Evolutionary conservation across 2,797 vertebrate genomes (phyloP).

Genomic region (Pangasius krempfi): DNA sequence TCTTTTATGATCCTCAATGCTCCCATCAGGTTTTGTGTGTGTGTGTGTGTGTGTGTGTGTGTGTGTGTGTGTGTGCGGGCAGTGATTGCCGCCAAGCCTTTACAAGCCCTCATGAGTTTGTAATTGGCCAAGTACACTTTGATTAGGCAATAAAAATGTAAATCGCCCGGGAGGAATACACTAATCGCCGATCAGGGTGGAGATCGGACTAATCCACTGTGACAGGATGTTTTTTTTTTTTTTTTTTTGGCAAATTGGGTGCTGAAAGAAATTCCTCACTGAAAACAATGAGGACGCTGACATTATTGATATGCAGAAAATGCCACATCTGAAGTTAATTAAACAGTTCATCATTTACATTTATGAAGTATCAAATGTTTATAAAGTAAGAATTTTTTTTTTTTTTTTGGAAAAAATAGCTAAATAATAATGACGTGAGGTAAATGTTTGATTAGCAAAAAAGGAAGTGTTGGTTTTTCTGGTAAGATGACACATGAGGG

Average conservation of each 20-base stretch:
- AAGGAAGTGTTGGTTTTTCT: not conserved
- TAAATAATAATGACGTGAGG: not conserved
- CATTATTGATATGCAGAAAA: conserved; percentile 58
- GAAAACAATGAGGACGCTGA: conserved; percentile 63
- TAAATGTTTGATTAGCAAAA: not conserved
- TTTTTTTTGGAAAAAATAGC: not conserved
- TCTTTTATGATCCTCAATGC: not conserved
- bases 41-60: conserved; percentile 41
- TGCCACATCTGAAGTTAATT: conserved; percentile 32
- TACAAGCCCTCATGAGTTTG: conserved; percentile 60
- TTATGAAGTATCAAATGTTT: conserved; percentile 16
- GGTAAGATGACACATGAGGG: not conserved
- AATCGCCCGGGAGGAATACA: conserved; percentile 71
- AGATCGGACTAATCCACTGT: conserved; percentile 71
- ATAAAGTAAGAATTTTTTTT: not conserved
- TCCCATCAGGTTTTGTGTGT: not conserved
- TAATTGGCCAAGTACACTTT: conserved; percentile 69
- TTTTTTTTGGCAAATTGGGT: conserved; percentile 72
- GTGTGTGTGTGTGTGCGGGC: not conserved
- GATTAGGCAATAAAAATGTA: conserved; percentile 82
- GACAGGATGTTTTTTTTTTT: conserved; percentile 65
- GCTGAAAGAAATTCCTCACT: conserved; percentile 46
- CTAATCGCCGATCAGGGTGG: conserved; percentile 68
- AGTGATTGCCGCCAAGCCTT: conserved; percentile 25
- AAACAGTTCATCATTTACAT: conserved; percentile 41